Evolutionary conservation across 2,888 invertebrate species (phyloP).

Genomic region (Sclerodermus sp.): DNA sequence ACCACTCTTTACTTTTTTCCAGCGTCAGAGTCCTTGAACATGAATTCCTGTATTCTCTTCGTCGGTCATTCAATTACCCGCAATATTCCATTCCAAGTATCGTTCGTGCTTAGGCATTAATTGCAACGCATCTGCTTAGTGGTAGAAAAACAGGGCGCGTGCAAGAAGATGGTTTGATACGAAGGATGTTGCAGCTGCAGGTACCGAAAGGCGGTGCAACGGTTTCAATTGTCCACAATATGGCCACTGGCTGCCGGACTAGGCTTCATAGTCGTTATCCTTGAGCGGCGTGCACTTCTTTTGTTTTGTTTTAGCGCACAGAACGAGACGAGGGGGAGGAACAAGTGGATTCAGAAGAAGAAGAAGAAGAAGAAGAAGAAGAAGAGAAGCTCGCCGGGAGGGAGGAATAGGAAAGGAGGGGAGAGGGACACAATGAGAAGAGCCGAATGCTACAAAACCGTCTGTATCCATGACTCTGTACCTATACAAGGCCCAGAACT

Average conservation of each 20-base stretch:
- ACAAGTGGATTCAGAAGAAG: background rate
- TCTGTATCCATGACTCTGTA: conserved; percentile 33
- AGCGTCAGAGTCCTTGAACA: too few species aligned
- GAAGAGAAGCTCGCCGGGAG: background rate
- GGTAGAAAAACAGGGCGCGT: background rate
- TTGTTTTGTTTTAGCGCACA: conserved; percentile 52
- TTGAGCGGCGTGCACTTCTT: conserved; percentile 51
- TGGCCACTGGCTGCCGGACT: conserved; percentile 40
- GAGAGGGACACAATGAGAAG: conserved; percentile 35
- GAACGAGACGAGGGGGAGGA: conserved; percentile 28
- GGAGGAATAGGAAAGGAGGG: conserved; percentile 4
- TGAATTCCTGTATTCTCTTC: background rate
- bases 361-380: background rate
- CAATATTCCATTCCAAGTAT: conserved; percentile 29
- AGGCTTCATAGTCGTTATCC: conserved; percentile 54
- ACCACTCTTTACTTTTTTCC: too few species aligned
- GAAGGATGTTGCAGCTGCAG: conserved; percentile 40
- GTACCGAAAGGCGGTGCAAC: conserved; percentile 41
- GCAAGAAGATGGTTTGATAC: conserved; percentile 1
- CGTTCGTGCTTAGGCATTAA: conserved; percentile 35
- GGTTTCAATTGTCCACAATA: conserved; percentile 55
- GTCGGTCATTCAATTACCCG: conserved; percentile 24
- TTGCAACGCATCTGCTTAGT: conserved; percentile 10
- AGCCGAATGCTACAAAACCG: conserved; percentile 45
- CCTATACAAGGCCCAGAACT: conserved; percentile 27